Evolutionary conservation across 2,888 invertebrate genomes (phyloP).

Genomic region (Idaea aversata): DNA sequence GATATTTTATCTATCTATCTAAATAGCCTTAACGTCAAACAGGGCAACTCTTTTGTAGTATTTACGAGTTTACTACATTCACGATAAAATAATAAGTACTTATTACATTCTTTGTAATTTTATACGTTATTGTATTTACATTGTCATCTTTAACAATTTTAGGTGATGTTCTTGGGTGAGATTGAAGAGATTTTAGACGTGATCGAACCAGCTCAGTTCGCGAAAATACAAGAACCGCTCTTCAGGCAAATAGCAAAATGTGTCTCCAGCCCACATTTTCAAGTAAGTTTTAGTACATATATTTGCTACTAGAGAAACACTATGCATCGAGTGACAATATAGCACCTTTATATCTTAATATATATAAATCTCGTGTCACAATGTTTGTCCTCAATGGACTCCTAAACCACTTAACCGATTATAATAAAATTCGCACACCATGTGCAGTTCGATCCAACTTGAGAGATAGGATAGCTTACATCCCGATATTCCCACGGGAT

Average conservation of each 20-base stretch:
- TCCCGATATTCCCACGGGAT: no score
- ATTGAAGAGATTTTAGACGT: slow-evolving; percentile 99
- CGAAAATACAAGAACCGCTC: slow-evolving; percentile 98
- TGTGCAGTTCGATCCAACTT: no score
- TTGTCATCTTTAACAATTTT: slow-evolving; percentile 28
- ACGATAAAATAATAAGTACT: not conserved
- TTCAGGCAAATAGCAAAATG: slow-evolving; percentile 99
- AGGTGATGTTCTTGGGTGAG: slow-evolving; percentile 99
- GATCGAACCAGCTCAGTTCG: slow-evolving; percentile 99
- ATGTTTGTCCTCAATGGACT: no score
- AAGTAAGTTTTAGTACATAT: slow-evolving; percentile 79
- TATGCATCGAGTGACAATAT: no score
- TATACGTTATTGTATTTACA: not conserved
- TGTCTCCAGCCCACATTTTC: slow-evolving; percentile 99
- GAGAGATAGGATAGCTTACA: no score
- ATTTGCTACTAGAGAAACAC: not conserved
- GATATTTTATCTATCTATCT: not conserved
- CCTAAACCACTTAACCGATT: no score
- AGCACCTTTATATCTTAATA: no score
- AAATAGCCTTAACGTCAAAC: not conserved
- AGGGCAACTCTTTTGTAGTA: not conserved
- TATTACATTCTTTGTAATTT: not conserved
- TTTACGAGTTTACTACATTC: not conserved
- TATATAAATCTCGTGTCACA: no score
- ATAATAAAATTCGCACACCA: no score